A percentile compares a stretch with the other conserved stretches of the same genome.
These are phyloP conservation scores for Clarias macrocephalus DNA, from an alignment of 2,113 vertebrate genomes.

Conservation along the genomic window DNA sequence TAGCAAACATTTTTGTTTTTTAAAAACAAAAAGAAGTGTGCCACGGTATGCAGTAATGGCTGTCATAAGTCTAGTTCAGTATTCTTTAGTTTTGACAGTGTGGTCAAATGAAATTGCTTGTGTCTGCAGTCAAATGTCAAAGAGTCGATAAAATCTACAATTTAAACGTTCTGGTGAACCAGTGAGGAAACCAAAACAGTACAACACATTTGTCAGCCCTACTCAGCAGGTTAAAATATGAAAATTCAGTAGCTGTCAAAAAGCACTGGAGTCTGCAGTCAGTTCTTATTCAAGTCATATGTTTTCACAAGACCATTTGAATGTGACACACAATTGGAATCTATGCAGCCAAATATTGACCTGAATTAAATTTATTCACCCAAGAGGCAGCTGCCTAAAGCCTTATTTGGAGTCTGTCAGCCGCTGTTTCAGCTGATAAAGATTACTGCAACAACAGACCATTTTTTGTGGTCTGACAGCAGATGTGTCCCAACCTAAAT, in stretches of 20 bases:
- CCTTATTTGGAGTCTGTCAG: not conserved
- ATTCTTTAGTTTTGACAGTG: not conserved
- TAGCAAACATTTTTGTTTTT: not conserved
- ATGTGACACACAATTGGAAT: not conserved
- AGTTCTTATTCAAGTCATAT: not conserved
- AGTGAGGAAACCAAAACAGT: not conserved
- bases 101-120: not conserved
- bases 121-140: not conserved
- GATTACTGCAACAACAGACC: conserved; percentile 19
- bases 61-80: not conserved
- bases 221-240: not conserved
- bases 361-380: not conserved
- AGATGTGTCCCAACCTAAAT: not conserved
- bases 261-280: not conserved
- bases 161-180: not conserved
- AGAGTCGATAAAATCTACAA: not conserved
- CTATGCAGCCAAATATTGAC: not conserved
- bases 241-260: not conserved
- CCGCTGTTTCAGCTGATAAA: conserved; percentile 9
- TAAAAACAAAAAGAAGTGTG: not conserved
- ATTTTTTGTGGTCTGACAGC: not conserved
- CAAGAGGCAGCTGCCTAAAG: not conserved
- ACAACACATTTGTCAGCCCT: not conserved
- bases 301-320: not conserved
- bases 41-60: not conserved